phyloP scores from a whole-genome alignment of 2,888 invertebrate genomes.

The Lacanobia oleracea region DNA sequence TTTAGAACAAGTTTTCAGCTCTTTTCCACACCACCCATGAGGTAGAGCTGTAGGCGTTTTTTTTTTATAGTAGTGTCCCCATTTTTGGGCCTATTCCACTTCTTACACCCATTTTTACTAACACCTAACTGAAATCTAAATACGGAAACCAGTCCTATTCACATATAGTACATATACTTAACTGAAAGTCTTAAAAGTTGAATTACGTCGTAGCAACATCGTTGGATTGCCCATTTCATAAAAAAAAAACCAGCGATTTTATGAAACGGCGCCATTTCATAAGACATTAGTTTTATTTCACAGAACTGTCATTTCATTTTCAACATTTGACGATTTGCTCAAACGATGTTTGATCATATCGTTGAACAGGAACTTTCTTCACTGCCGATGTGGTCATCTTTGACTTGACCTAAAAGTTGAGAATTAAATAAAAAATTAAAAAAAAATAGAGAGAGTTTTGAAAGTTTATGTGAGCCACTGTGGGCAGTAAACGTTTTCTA shows the following conservation, averaged over 20 bases:
- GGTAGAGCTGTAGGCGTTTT: constrained; percentile 34
- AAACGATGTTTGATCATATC: not conserved
- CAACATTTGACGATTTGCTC: not conserved
- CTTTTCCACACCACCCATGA: constrained; percentile 37
- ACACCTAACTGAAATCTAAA: too few relatives aligned
- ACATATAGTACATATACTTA: too few relatives aligned
- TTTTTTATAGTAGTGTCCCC: constrained; percentile 34
- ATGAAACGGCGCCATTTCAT: not conserved
- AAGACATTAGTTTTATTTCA: not conserved
- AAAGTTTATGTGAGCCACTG: too few relatives aligned
- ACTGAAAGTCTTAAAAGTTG: too few relatives aligned
- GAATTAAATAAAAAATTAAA: too few relatives aligned
- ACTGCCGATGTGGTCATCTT: not conserved
- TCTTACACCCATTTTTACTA: too few relatives aligned
- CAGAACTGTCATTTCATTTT: not conserved
- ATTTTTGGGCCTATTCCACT: constrained; percentile 11
- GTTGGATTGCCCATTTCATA: too few relatives aligned
- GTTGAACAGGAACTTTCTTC: not conserved
- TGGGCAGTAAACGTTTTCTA: too few relatives aligned
- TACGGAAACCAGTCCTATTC: too few relatives aligned
- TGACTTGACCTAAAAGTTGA: too few relatives aligned
- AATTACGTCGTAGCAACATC: too few relatives aligned
- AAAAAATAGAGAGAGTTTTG: too few relatives aligned
- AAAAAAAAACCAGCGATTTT: not conserved
- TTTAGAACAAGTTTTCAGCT: constrained; percentile 11